Base-by-base conservation (phyloP, 92 coral and sea anemone species). In the Nematostella vectensis region DNA sequence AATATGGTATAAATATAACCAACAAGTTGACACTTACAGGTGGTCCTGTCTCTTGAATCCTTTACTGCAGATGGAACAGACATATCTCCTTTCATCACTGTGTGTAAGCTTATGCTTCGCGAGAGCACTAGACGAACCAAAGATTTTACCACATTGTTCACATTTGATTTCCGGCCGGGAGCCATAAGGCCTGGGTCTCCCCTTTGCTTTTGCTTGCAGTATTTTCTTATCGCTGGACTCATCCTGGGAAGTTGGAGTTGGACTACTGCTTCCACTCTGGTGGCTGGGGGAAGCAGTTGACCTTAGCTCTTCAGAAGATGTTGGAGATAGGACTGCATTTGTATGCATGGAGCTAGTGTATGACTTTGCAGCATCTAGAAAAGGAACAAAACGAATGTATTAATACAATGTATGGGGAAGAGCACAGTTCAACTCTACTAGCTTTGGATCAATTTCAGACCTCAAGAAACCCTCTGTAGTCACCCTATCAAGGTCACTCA, bases 21-120 rank as follows among this genome's bases (percentile, higher is more conserved):
- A 33, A 15, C 6, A 33, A 33, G 9, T 45, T 45, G 9, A 45
- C 22, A 87, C 98, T 91, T 70, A 91, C 98, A 91, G 62, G 69
- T 91, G 98, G 69, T 91, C 98, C 55, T 91, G 98, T 28, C 98
- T 58, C 63, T 91, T 91, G 69, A 91, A 91, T 51, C 96, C 98
- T 40, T 91, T 91, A 29, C 95, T 81, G 47, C 98, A 91, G 48
- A 88, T 82, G n/a, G 69, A 44, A 47, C 98, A 91, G 11, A 87
- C 87, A 65, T 91, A 91, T 75, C 89, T 72, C 12, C 98, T 78
- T 52, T 91, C 98, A 58, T 91, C 98, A 64, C 98, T 91, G 59
- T 91, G 98, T 19, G 98, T 91, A 13, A 87, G 70, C 57, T 91
- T 91, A 78, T 91, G 98, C 56, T 91, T 91, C 39, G 98, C 98